phyloP scores from a whole-genome alignment of 1,140 invertebrate genomes.

The Nilaparvata lugens region DNA sequence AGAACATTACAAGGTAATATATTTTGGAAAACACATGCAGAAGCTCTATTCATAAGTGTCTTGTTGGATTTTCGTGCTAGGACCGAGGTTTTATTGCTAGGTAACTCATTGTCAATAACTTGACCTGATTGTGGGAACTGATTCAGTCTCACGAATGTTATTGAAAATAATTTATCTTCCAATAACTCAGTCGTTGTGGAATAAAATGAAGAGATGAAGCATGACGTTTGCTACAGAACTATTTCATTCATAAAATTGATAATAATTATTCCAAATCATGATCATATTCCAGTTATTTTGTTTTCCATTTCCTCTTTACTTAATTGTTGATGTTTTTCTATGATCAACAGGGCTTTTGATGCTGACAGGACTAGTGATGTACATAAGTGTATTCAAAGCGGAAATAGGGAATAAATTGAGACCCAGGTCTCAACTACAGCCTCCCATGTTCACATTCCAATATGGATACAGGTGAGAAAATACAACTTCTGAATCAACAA shows the following conservation, averaged over 20 bases:
- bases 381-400: conserved; percentile 85
- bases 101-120: too few species aligned
- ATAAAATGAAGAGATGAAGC: too few species aligned
- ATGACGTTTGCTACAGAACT: background rate
- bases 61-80: too few species aligned
- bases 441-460: conserved; percentile 69
- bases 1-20: too few species aligned
- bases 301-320: conserved; percentile 12
- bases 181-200: too few species aligned
- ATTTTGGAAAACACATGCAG: too few species aligned
- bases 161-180: too few species aligned
- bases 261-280: background rate
- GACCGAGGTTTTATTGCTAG: too few species aligned
- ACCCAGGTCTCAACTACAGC: conserved; percentile 62
- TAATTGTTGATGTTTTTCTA: background rate
- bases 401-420: conserved; percentile 78
- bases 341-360: conserved; percentile 65
- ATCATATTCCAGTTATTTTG: background rate
- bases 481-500: too few species aligned
- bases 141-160: too few species aligned
- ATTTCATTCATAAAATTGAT: background rate
- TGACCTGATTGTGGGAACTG: too few species aligned
- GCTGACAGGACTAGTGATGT: conserved; percentile 81
- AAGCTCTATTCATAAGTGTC: too few species aligned
- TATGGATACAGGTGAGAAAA: conserved; percentile 63